Evolutionary conservation across 2,797 vertebrate species (phyloP).

Genomic region (Danio albolineatus): DNA sequence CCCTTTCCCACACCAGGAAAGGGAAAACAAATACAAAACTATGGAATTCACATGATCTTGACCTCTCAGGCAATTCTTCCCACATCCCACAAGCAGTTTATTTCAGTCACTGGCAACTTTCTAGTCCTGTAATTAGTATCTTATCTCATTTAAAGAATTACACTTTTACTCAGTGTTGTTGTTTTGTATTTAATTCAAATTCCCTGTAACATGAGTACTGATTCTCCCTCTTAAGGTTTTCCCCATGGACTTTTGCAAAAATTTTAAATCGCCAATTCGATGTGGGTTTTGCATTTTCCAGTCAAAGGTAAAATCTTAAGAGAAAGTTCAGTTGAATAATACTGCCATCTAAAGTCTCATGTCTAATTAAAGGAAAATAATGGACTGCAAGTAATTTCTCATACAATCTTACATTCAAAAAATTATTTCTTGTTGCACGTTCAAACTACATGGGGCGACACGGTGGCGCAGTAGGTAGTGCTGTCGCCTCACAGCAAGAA

Average conservation of each 20-base stretch:
- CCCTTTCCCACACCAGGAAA: background rate
- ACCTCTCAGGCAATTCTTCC: background rate
- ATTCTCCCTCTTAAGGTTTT: conserved; percentile 2
- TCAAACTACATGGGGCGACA: too few species aligned
- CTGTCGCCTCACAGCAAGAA: too few species aligned
- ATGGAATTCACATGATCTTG: conserved; percentile 15
- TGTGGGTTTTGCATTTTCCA: background rate
- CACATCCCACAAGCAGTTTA: background rate
- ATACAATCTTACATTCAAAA: background rate
- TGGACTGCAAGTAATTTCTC: background rate
- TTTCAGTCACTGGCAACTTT: background rate
- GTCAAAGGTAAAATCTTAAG: conserved; percentile 8
- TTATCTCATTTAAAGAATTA: background rate
- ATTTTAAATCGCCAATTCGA: background rate
- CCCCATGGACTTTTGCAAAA: conserved; percentile 15
- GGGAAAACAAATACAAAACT: background rate
- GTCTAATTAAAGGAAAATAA: background rate
- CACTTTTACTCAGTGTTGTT: background rate
- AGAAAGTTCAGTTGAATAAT: background rate
- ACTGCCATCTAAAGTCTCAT: background rate
- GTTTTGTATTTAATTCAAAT: background rate
- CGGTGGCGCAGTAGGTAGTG: too few species aligned
- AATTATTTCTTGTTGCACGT: too few species aligned
- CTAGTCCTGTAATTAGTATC: background rate
- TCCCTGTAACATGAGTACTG: background rate